phyloP scores from a whole-genome alignment of 2,888 invertebrate species.

The Linyphia triangularis region DNA sequence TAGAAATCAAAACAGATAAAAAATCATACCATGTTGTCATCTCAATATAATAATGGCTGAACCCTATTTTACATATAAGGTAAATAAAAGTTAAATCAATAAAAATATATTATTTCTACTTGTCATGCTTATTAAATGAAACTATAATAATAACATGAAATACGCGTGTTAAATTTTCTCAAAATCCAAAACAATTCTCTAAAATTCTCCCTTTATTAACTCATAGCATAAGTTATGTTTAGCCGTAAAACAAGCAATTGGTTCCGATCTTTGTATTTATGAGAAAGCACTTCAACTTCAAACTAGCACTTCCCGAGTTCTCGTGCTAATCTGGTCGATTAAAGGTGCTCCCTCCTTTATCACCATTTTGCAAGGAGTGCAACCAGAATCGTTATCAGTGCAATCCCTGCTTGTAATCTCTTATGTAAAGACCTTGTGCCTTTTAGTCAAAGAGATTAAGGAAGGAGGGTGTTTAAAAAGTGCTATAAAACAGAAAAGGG shows the following conservation, averaged over 20 bases:
- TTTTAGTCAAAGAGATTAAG: constrained; percentile 47
- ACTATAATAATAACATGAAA: too few relatives aligned
- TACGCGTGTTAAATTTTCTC: too few relatives aligned
- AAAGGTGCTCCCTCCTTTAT: constrained; percentile 41
- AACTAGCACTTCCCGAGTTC: constrained; percentile 23
- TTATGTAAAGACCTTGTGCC: constrained; percentile 11
- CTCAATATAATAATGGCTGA: too few relatives aligned
- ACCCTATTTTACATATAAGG: too few relatives aligned
- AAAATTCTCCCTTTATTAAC: too few relatives aligned
- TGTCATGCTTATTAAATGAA: too few relatives aligned
- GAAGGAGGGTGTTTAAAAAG: constrained; percentile 34
- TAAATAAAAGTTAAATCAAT: too few relatives aligned
- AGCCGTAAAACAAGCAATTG: neutral
- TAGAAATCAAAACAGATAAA: too few relatives aligned
- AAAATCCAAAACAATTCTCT: too few relatives aligned
- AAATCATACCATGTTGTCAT: too few relatives aligned
- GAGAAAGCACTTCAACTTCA: constrained; percentile 21
- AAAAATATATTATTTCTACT: too few relatives aligned
- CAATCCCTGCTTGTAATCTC: constrained; percentile 50
- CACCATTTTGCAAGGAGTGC: constrained; percentile 33
- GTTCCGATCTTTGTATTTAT: constrained; percentile 27
- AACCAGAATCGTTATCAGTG: constrained; percentile 47
- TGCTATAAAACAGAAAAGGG: constrained; percentile 18
- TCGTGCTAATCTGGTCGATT: constrained; percentile 52
- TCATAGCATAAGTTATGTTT: neutral